These are phyloP conservation scores for Phortica okadai DNA, from an alignment of 2,888 invertebrate species.

Conservation along the genomic window DNA sequence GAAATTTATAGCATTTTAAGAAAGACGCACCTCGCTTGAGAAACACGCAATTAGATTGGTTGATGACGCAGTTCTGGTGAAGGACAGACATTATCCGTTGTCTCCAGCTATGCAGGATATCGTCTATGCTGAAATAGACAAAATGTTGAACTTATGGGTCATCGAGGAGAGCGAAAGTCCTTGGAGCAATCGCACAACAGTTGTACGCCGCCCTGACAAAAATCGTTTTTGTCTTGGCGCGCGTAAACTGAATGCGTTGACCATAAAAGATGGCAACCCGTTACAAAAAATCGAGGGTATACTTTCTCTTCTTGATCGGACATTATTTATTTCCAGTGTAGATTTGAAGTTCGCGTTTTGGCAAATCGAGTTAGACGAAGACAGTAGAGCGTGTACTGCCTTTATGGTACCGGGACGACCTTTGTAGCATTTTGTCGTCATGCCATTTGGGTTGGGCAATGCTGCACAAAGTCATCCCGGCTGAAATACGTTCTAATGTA, in stretches of 20 bases:
- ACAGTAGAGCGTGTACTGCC: constrained; percentile 32
- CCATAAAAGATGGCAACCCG: background rate
- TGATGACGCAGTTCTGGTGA: no score
- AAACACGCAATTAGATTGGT: no score
- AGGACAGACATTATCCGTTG: no score
- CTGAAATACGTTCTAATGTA: constrained; percentile 30
- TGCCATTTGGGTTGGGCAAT: no score
- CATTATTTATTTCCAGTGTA: constrained; percentile 40
- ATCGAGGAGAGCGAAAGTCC: constrained; percentile 41
- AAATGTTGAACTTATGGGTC: no score
- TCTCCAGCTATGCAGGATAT: background rate
- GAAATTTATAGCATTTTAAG: no score
- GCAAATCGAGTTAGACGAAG: constrained; percentile 31
- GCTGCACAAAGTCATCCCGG: constrained; percentile 34
- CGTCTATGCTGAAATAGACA: constrained; percentile 50
- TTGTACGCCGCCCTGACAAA: constrained; percentile 38
- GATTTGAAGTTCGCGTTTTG: constrained; percentile 36
- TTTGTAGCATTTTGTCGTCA: no score
- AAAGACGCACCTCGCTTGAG: no score
- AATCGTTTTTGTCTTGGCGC: constrained; percentile 26
- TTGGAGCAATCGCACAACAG: constrained; percentile 33
- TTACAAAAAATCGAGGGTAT: constrained; percentile 21
- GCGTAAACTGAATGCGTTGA: constrained; percentile 29
- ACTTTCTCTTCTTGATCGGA: constrained; percentile 22
- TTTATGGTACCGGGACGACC: constrained; percentile 24